Conservation (phyloP, 1,140 invertebrate genomes). For the Helicoverpa armigera region DNA sequence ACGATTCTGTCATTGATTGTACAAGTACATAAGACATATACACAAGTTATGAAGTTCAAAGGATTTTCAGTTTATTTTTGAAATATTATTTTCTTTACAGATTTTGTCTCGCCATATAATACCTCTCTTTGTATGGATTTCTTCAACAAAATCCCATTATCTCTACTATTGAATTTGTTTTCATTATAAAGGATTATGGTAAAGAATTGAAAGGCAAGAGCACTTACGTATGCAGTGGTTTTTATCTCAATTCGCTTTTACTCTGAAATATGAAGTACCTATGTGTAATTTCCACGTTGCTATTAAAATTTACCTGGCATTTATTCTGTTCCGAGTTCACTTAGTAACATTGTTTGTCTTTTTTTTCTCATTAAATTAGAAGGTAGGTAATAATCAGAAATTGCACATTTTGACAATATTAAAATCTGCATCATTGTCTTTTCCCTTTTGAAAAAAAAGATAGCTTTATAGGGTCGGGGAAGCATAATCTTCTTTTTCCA, state of each 20-base stretch:
- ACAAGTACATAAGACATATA: slow-evolving; percentile 3
- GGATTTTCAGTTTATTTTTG: slow-evolving; percentile 33
- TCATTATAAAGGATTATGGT: slow-evolving; percentile 23
- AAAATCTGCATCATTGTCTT: no score
- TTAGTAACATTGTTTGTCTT: no score
- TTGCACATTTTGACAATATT: no score
- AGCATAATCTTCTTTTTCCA: no score
- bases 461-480: no score
- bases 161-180: slow-evolving; percentile 33
- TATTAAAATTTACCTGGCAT: no score
- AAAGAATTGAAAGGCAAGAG: neutral
- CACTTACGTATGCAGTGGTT: neutral
- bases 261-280: no score
- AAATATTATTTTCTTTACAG: slow-evolving; percentile 37
- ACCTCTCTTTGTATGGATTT: slow-evolving; percentile 37
- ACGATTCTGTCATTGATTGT: neutral
- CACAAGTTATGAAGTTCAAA: slow-evolving; percentile 30
- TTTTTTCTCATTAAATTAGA: no score
- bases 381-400: no score
- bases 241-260: neutral
- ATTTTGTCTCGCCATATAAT: slow-evolving; percentile 15
- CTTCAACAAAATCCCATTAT: slow-evolving; percentile 26
- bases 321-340: no score
- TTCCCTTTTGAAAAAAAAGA: no score
- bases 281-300: no score